Percentiles rank a stretch among this genome's conserved stretches.
Evolutionary conservation across 1,140 invertebrate species (phyloP).

Genomic region (Cepaea nemoralis): DNA sequence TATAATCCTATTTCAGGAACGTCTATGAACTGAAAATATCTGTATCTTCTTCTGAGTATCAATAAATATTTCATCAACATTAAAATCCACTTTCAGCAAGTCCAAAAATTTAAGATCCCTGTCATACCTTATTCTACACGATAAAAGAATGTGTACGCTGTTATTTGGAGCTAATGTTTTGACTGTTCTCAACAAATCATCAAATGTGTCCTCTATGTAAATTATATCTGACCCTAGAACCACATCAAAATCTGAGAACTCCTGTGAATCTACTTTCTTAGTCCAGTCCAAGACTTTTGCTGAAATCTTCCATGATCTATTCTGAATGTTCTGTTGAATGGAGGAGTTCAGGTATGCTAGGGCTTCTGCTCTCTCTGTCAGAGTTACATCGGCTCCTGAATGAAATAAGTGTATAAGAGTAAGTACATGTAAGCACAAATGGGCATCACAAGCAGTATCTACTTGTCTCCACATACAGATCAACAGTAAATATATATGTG

Average conservation of each 20-base stretch:
- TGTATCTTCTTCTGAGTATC: slow-evolving; percentile 58
- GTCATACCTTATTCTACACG: slow-evolving; percentile 68
- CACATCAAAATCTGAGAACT: slow-evolving; percentile 58
- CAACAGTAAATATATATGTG: too few relatives aligned
- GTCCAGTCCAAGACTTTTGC: slow-evolving; percentile 65
- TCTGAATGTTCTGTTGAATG: slow-evolving; percentile 53
- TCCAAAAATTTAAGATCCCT: slow-evolving; percentile 64
- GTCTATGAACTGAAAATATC: slow-evolving; percentile 51
- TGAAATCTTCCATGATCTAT: slow-evolving; percentile 33
- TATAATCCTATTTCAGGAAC: neutral
- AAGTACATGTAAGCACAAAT: too few relatives aligned
- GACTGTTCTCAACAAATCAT: slow-evolving; percentile 63
- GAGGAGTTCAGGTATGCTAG: slow-evolving; percentile 52
- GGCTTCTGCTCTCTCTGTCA: slow-evolving; percentile 64
- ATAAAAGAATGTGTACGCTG: slow-evolving; percentile 57
- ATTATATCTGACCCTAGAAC: slow-evolving; percentile 71
- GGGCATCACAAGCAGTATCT: too few relatives aligned
- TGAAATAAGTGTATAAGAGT: neutral
- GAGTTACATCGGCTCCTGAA: slow-evolving; percentile 59
- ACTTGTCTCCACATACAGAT: too few relatives aligned
- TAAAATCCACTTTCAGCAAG: slow-evolving; percentile 58
- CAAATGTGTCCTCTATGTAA: slow-evolving; percentile 69
- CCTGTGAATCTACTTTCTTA: slow-evolving; percentile 47
- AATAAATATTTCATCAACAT: slow-evolving; percentile 55
- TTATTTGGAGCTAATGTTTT: slow-evolving; percentile 52